Base-by-base conservation (phyloP, 1,140 invertebrate species). In the Drosophila azteca region DNA sequence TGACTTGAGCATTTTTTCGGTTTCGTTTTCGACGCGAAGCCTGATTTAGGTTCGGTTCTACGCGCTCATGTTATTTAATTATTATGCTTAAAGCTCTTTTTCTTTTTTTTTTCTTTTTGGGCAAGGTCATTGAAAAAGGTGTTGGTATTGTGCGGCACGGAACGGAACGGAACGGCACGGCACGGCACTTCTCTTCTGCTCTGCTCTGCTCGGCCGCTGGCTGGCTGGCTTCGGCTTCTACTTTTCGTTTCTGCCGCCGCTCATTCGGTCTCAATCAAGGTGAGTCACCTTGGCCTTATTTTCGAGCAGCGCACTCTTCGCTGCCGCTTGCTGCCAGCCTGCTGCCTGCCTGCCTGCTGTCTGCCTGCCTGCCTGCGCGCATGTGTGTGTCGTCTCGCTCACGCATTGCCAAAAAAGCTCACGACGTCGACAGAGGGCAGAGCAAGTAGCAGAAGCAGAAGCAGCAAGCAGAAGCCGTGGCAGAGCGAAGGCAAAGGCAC, bases 221-320 rank as follows among this genome's bases (percentile, higher is more conserved):
- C 41, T 58, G 54, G 62, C 41, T 51, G 44, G 61, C 66, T 58
- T 50, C 24, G 24, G 62, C 41, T 51, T 52, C 53, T 75, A 80
- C 49, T 73, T 78, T 84, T 87, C 77, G 64, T 83, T 79, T 53
- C 60, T 53, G 54, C 71, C 69, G 63, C 74, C 75, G 82, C 82
- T 82, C 76, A 90, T 85, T 81, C 87, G 80, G 90, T 91, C 87
- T 88, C 79, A 90, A 90, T 90, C 88, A 90, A 90, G 90, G 90
- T 91, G 82, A 91, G 78, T 85, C 79, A 91, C 90, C 90, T 91
- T 91, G 90, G 90, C 90, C 90, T 91, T 91, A 91, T 91, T 91
- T 90, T 88, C 64, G 77, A 83, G 77, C 83, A 83, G 79, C 83
- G 83, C 83, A 88, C 82, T 85, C 82, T 85, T 85, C 79, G 58